Evolutionary conservation across 64 coral and sea anemone genomes (phyloP).

Genomic region (Dendrophyllia cribrosa): DNA sequence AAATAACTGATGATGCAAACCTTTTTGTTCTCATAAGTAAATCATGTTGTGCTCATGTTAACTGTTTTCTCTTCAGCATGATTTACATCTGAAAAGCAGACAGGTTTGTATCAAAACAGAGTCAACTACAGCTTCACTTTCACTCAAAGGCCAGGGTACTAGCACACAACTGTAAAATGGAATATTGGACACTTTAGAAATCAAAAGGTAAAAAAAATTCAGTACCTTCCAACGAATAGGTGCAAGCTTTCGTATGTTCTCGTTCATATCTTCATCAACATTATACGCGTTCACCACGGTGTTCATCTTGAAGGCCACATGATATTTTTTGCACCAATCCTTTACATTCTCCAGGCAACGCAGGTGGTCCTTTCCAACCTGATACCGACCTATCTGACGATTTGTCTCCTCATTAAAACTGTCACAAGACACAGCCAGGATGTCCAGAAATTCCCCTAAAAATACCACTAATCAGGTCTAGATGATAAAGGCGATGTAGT

Average conservation of each 20-base stretch:
- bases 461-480: neutral
- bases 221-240: conserved; percentile 91
- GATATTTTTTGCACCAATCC: conserved; percentile 80
- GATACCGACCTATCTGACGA: conserved; percentile 73
- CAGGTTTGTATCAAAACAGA: too few relatives aligned
- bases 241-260: conserved; percentile 51
- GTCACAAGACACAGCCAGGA: conserved; percentile 91
- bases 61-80: too few relatives aligned
- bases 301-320: conserved; percentile 92
- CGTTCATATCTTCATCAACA: conserved; percentile 74
- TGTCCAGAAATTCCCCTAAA: conserved; percentile 85
- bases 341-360: conserved; percentile 56
- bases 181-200: too few relatives aligned
- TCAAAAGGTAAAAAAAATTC: too few relatives aligned
- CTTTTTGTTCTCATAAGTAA: too few relatives aligned
- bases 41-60: too few relatives aligned
- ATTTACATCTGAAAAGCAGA: too few relatives aligned
- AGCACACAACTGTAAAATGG: too few relatives aligned
- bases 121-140: too few relatives aligned
- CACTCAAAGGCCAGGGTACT: too few relatives aligned
- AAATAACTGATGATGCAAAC: too few relatives aligned
- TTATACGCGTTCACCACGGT: conserved; percentile 84
- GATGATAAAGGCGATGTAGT: neutral
- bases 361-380: conserved; percentile 53
- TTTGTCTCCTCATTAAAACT: conserved; percentile 91